Evolutionary conservation across 2,888 invertebrate genomes (phyloP), one percentile per base, ranked within the genome.

Genomic region (Sericinus montela): DNA sequence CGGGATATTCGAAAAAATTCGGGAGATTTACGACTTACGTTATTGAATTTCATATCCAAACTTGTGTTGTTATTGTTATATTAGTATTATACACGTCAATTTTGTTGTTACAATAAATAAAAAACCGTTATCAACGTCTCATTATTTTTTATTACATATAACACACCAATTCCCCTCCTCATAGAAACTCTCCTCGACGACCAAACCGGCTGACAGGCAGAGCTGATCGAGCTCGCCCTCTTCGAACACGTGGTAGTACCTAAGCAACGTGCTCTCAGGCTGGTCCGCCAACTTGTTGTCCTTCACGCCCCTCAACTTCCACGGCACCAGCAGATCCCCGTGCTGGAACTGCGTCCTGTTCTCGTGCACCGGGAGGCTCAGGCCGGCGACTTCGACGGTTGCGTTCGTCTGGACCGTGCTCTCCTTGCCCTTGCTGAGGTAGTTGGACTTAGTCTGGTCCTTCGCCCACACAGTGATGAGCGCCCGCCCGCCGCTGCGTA

Each of bases 91-190:
- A 19, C 19, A 19, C 19, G 19, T 5, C 19, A 19, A 19, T 19
- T 2, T 19, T 28, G 30, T 23, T 37, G 14, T 48, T 43, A 13
- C 15, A 10, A 1, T 41, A 38, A 38, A 48, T 43, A 30, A 25
- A 25, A 54, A n/a, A 45, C 29, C 11, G n/a, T 3, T 19, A 19
- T 36, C 34, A 30, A 23, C 4, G 6, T 28, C 6, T 10, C 10
- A 34, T 44, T 38, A 50, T 56, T 42, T 52, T 72, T 94, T 96
- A 69, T 91, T 86, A 66, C 97, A 91, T 59, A 95, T 85, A 28
- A 95, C 91, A 88, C 98, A 98, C 96, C 98, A 98, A 76, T 99
- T 99, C 0, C 99, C 99, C 78, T 98, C 95, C 77, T 98, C 98
- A 67, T 98, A 98, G 77, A 96, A 99, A 62, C 91, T 92, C 23